Evolutionary conservation across 1,140 invertebrate species (phyloP), one percentile per base, ranked within the genome.

Genomic region (Hycleus cichorii): DNA sequence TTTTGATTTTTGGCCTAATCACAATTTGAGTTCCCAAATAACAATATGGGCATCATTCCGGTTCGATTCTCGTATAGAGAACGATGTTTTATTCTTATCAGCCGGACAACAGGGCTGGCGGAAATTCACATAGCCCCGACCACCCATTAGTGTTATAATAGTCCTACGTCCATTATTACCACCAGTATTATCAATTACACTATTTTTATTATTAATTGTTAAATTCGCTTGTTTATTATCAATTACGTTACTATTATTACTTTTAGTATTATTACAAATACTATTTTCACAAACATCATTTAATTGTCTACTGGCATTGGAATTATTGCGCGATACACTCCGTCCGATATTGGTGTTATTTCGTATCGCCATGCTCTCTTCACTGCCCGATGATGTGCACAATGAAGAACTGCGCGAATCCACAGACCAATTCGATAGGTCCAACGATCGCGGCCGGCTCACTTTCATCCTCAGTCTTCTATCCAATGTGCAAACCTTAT

Each of bases 11-110:
- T 46, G 49, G 44, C 49, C 40, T 32, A 49, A 78, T 82, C 78
- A 93, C 80, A 93, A 83, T 69, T 93, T 91, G 80, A 91, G 89
- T 76, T 94, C 91, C 90, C 90, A 93, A 8, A 93, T 79, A 39
- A 93, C 85, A 63, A 93, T 86, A 75, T 93, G 88, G 9, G 90
- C 89, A 77, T 93, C 89, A 63, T 82, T 87, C 64, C 78, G 84
- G 65, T 87, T 87, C 24, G 83, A 81, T 58, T 83, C 82, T 57
- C 77, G 74, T 10, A 78, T 75, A 26, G 67, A 60, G 26, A 64
- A 53, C 18, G 65, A 64, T 42, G 40, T 42, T 24, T 72, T 71
- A 25, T 70, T 72, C 47, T 78, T 67, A 76, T 78, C 78, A 3
- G 73, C 68, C 7, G 76, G 77, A 66, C 82, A 81, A 61, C 83